Evolutionary conservation across 1,140 invertebrate species (phyloP).

Genomic region (Panagrolaimus sp.): DNA sequence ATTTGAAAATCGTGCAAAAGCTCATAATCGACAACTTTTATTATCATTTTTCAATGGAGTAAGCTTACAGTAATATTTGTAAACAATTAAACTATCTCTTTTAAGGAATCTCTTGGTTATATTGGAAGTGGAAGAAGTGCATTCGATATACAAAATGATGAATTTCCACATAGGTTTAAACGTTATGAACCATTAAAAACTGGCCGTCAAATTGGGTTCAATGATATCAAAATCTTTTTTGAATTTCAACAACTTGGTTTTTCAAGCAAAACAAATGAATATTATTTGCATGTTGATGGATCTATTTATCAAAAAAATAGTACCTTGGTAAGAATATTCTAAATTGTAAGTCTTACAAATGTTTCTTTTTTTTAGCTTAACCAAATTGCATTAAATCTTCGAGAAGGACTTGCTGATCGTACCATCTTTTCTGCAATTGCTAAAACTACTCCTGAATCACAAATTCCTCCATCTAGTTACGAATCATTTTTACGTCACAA

Average conservation of each 20-base stretch:
- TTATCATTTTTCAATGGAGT: conserved; percentile 4
- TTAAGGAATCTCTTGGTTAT: neutral
- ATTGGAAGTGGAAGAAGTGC: neutral
- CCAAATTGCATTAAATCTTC: neutral
- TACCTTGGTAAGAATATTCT: neutral
- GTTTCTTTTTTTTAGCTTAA: neutral
- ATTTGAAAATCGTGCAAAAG: neutral
- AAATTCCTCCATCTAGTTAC: neutral
- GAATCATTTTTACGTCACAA: conserved; percentile 4
- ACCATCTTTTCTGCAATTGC: neutral
- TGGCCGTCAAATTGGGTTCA: neutral
- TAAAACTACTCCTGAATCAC: neutral
- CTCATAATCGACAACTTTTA: conserved; percentile 1
- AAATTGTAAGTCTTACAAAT: neutral
- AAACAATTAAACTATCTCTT: too few relatives aligned
- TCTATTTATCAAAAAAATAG: neutral
- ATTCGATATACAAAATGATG: neutral
- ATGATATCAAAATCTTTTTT: neutral
- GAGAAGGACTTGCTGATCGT: neutral
- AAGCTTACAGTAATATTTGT: neutral
- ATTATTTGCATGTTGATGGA: conserved; percentile 10
- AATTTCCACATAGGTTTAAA: neutral
- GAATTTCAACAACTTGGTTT: neutral
- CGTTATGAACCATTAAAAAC: neutral
- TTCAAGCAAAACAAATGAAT: neutral